Percentiles rank a stretch among this genome's conserved stretches.
Conservation (phyloP, 1,140 invertebrate species). For the Aphis craccivora region DNA sequence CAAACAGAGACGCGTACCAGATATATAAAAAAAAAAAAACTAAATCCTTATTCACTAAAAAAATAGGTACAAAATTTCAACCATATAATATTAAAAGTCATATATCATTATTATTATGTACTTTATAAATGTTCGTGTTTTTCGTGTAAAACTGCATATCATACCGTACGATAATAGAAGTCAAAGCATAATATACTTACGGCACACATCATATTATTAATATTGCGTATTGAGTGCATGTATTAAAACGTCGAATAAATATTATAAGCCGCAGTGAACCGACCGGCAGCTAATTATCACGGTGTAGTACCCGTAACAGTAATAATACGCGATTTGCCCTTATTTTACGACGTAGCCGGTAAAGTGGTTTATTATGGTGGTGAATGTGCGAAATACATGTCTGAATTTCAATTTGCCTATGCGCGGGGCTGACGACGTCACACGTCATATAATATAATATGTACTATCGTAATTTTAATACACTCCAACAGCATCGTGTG, state of each 20-base stretch:
- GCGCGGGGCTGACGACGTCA: neutral
- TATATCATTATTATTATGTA: constrained; percentile 19
- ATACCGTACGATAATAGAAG: neutral
- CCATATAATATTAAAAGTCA: neutral
- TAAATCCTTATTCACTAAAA: neutral
- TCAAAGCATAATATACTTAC: neutral
- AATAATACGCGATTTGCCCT: neutral
- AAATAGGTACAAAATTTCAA: neutral
- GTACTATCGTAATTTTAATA: neutral
- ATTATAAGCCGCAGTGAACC: neutral
- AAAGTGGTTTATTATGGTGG: neutral
- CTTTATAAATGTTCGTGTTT: neutral
- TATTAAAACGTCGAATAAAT: neutral
- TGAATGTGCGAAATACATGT: neutral
- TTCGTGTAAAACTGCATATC: constrained; percentile 15
- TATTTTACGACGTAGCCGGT: neutral
- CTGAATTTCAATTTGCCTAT: neutral
- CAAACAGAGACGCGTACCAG: neutral
- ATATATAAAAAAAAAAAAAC: neutral
- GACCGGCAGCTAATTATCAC: neutral
- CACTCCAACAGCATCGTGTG: neutral
- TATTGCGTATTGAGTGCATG: neutral
- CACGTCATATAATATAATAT: no score
- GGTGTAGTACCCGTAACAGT: neutral
- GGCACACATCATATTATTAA: neutral